Conservation (phyloP, 2,113 vertebrate genomes). For the Apodemus speciosus region DNA sequence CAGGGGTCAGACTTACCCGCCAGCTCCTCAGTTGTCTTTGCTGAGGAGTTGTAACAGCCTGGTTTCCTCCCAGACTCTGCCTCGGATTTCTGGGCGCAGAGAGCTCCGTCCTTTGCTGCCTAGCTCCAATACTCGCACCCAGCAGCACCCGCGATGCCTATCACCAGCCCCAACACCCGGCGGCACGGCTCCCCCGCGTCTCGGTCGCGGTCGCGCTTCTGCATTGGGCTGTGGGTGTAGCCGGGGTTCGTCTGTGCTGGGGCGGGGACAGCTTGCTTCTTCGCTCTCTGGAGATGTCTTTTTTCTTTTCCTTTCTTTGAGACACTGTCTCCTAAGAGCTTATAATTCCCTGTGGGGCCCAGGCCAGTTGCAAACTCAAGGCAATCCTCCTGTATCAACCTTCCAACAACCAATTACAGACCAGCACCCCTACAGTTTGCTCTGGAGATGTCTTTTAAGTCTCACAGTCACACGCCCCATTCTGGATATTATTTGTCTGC, state of each 20-base stretch:
- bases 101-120: neutral
- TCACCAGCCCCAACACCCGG: neutral
- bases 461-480: neutral
- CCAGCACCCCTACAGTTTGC: neutral
- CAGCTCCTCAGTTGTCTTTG: neutral
- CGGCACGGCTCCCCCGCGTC: neutral
- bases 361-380: neutral
- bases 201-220: no score
- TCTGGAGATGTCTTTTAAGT: no score
- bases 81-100: neutral
- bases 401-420: neutral
- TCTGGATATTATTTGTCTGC: neutral
- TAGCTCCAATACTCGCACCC: neutral
- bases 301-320: neutral
- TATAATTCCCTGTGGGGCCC: neutral
- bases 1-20: neutral
- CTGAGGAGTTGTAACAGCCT: neutral
- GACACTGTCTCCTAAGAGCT: neutral
- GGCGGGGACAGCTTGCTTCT: neutral
- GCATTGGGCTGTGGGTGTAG: neutral
- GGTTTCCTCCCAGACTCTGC: neutral
- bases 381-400: neutral
- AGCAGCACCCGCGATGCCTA: rapidly evolving
- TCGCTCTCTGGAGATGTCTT: neutral
- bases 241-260: neutral